These are phyloP conservation scores for Syngnathus rostellatus DNA, from an alignment of 2,797 vertebrate genomes.

Conservation along the genomic window DNA sequence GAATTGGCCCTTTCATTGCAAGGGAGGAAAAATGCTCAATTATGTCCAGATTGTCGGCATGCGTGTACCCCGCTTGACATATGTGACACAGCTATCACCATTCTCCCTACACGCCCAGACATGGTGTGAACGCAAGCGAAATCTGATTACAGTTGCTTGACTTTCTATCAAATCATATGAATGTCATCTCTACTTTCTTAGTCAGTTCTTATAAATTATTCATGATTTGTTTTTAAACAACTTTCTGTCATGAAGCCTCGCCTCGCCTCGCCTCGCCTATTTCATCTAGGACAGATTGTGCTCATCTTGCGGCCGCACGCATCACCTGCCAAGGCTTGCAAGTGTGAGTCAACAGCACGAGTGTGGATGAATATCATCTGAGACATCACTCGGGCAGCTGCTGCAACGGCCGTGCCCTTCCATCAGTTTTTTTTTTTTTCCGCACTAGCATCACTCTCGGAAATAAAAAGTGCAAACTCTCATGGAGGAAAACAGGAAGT, in stretches of 20 bases:
- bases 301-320: conserved; percentile 31
- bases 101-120: not conserved
- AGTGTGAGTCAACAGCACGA: conserved; percentile 48
- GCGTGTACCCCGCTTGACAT: not conserved
- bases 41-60: not conserved
- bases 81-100: not conserved
- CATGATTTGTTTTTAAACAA: not conserved
- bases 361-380: conserved; percentile 45
- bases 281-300: conserved; percentile 14
- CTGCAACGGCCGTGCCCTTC: conserved; percentile 24
- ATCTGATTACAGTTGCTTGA: not conserved
- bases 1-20: not conserved
- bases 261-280: too few relatives aligned
- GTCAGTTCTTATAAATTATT: not conserved
- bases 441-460: conserved; percentile 3
- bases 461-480: conserved; percentile 5
- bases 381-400: conserved; percentile 53
- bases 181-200: not conserved
- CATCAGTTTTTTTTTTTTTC: conserved; percentile 7
- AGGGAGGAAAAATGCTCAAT: not conserved
- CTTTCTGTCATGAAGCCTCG: not conserved
- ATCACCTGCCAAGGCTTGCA: conserved; percentile 43
- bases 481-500: not conserved
- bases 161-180: not conserved
- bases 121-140: not conserved